phyloP scores from a whole-genome alignment of 35 echinoderm and acorn worm genomes.

The Patiria miniata region DNA sequence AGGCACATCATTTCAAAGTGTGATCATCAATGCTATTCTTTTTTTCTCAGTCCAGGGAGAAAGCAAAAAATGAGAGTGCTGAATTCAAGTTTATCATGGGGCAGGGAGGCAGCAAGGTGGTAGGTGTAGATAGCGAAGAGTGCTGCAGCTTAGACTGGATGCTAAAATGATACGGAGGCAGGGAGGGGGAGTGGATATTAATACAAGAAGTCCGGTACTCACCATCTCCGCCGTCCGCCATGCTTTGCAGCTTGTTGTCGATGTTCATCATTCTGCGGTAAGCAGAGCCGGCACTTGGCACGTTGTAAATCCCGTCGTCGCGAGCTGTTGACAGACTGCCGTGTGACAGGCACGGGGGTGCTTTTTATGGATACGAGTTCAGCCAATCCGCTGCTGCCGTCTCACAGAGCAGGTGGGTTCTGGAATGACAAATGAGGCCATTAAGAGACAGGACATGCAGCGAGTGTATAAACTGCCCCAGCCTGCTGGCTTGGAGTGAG shows the following conservation, averaged over 20 bases:
- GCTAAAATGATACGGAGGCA: too few species aligned
- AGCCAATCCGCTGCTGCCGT: slow-evolving; percentile 29
- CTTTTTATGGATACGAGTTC: slow-evolving; percentile 38
- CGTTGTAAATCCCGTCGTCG: slow-evolving; percentile 15
- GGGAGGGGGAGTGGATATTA: too few species aligned
- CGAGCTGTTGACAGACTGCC: slow-evolving; percentile 37
- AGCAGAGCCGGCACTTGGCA: neutral
- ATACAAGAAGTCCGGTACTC: neutral
- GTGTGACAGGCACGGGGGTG: slow-evolving; percentile 38
- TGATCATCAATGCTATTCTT: too few species aligned
- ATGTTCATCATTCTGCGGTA: slow-evolving; percentile 14
- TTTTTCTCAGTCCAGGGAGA: too few species aligned
- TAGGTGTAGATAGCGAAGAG: too few species aligned
- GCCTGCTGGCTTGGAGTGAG: neutral
- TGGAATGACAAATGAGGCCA: slow-evolving; percentile 49
- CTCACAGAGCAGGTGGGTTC: slow-evolving; percentile 24
- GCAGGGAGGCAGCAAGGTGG: too few species aligned
- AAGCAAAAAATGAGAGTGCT: too few species aligned
- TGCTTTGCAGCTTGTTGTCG: slow-evolving; percentile 37
- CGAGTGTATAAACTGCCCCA: neutral
- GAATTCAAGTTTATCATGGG: too few species aligned
- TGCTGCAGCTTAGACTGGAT: too few species aligned
- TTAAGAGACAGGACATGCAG: slow-evolving; percentile 33
- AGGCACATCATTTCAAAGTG: too few species aligned
- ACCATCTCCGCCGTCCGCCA: slow-evolving; percentile 34